phyloP scores from a whole-genome alignment of 2,797 vertebrate species.

The Natrix natrix region DNA sequence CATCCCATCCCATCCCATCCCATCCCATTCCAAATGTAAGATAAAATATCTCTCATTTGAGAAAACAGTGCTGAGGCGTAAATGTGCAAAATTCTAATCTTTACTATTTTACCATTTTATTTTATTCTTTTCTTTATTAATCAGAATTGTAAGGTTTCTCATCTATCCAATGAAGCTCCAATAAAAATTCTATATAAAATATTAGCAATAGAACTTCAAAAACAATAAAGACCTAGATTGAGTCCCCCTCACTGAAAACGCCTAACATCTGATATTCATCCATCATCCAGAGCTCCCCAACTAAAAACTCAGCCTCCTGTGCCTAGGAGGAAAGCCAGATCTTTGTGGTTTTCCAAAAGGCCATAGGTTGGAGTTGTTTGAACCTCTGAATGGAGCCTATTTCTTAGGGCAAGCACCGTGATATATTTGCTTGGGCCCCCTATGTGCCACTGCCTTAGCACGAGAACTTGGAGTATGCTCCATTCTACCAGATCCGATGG shows the following conservation, averaged over 20 bases:
- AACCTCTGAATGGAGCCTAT: not conserved
- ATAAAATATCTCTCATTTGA: not conserved
- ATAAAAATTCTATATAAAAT: not conserved
- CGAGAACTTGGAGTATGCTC: not conserved
- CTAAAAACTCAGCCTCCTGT: not conserved
- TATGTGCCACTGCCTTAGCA: not conserved
- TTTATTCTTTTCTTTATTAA: not conserved
- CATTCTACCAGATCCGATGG: not conserved
- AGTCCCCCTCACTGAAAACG: not conserved
- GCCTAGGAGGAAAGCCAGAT: not conserved
- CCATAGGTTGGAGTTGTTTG: not conserved
- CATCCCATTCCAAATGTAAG: not conserved
- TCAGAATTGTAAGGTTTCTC: not conserved
- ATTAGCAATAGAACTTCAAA: not conserved
- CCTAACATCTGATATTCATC: not conserved
- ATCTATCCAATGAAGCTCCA: not conserved
- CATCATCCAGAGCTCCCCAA: not conserved
- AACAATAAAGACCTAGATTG: not conserved
- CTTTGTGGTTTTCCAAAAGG: not conserved
- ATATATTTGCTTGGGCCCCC: not conserved
- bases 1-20: fast-evolving
- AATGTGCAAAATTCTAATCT: not conserved
- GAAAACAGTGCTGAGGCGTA: not conserved
- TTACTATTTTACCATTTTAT: not conserved
- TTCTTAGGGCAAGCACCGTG: not conserved